Evolutionary conservation across 2,888 invertebrate genomes (phyloP).

Genomic region (Nomada goodeniana): DNA sequence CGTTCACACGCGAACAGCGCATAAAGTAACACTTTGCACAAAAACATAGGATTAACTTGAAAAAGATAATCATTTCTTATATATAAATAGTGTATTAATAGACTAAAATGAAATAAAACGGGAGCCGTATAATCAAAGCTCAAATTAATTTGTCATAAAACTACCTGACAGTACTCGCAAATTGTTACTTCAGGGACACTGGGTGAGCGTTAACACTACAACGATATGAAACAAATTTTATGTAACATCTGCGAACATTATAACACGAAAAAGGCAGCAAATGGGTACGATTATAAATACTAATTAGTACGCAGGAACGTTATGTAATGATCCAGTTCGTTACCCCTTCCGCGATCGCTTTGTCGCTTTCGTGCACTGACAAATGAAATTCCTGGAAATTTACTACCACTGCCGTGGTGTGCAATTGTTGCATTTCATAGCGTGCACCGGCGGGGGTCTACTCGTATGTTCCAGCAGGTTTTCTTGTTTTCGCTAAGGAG

Average conservation of each 20-base stretch:
- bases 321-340: constrained; percentile 36
- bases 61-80: too few species aligned
- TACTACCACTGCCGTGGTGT: constrained; percentile 67
- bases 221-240: not conserved
- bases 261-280: not conserved
- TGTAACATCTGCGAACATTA: not conserved
- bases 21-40: not conserved
- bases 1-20: constrained; percentile 10
- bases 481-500: constrained; percentile 74
- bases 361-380: constrained; percentile 62
- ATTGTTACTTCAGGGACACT: too few species aligned
- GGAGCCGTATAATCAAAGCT: too few species aligned
- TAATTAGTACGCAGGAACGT: constrained; percentile 7
- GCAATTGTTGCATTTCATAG: constrained; percentile 73
- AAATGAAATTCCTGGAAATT: constrained; percentile 77
- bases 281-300: not conserved
- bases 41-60: not conserved
- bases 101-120: too few species aligned
- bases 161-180: too few species aligned
- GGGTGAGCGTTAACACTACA: not conserved
- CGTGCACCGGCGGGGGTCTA: constrained; percentile 63
- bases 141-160: too few species aligned
- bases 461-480: constrained; percentile 55
- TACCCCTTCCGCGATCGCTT: constrained; percentile 59
- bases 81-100: too few species aligned